A percentile compares a stretch with the other conserved stretches of the same genome.
phyloP scores from a whole-genome alignment of 2,113 vertebrate species.

The Trogon melanurus region DNA sequence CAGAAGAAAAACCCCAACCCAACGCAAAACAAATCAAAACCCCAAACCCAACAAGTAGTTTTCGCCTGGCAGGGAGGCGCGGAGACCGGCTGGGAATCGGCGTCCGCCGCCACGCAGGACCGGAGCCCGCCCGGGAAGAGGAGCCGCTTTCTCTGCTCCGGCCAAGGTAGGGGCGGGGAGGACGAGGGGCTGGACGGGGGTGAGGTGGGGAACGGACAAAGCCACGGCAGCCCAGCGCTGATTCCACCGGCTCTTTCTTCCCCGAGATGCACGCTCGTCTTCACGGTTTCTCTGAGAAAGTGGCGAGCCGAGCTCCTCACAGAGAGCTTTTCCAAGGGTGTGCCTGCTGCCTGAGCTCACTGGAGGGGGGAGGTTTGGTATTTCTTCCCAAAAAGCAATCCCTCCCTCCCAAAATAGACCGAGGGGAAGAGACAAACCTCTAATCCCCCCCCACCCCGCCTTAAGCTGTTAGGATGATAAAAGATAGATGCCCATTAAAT shows the following conservation, averaged over 20 bases:
- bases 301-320: not conserved
- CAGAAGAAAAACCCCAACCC: not conserved
- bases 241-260: not conserved
- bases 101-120: not conserved
- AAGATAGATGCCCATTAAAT: constrained; percentile 45
- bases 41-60: constrained; percentile 65
- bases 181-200: not conserved
- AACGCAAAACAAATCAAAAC: not conserved
- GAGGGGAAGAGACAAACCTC: not conserved
- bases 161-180: constrained; percentile 66
- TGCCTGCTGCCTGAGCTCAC: not conserved
- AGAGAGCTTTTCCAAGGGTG: not conserved
- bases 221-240: not conserved
- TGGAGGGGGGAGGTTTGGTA: not conserved
- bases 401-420: not conserved
- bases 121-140: not conserved
- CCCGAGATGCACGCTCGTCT: not conserved
- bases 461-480: not conserved
- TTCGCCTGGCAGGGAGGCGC: not conserved
- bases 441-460: not conserved
- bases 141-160: constrained; percentile 5
- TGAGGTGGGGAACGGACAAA: not conserved
- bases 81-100: not conserved
- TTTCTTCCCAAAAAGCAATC: not conserved
- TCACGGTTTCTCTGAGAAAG: not conserved